Evolutionary conservation across 2,113 vertebrate species (phyloP), one percentile per base, ranked within the genome.

Genomic region (Xiphophorus couchianus): DNA sequence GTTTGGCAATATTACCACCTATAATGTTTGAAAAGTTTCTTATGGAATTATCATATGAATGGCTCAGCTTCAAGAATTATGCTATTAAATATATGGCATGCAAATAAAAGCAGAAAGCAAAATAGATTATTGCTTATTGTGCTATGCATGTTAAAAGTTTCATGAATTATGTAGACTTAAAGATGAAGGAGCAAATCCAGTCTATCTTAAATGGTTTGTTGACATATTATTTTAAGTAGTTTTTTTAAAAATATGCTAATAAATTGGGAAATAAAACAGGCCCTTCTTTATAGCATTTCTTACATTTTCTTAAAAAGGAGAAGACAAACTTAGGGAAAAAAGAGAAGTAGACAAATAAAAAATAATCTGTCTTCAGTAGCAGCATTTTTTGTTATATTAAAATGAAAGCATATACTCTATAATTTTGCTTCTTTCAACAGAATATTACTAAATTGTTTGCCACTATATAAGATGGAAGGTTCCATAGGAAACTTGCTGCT

Each of bases 401-500:
- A 42, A 28, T 29, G n/a, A 27, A 28, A 31, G 14, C 61, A 58
- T 31, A 28, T 10, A 31, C 13, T 33, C 10, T 8, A 30, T 2
- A 29, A 39, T 30, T 58, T 30, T 25, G 22, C 35, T 37, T 37
- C 11, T 12, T 11, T 10, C 35, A 58, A 71, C 19, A 61, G 25
- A 75, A 22, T 35, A 42, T 33, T 64, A 51, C 74, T 65, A 29
- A 35, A 15, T 60, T 33, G 51, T 74, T 19, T 54, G 48, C 19
- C 19, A 77, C 62, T 66, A 69, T 68, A 63, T 33, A 9, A 63
- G 28, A 70, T 66, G 35, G 63, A 79, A 77, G 39, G 69, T 25
- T 76, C 17, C 25, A 28, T 35, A 4, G 0, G 69, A 79, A 82
- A 81, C 76, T 62, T 67, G 78, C 74, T 66, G 25, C 25, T 76